Percentiles rank a stretch among this genome's conserved stretches.
Evolutionary conservation across 2,113 vertebrate species (phyloP).

Genomic region (Apus apus): DNA sequence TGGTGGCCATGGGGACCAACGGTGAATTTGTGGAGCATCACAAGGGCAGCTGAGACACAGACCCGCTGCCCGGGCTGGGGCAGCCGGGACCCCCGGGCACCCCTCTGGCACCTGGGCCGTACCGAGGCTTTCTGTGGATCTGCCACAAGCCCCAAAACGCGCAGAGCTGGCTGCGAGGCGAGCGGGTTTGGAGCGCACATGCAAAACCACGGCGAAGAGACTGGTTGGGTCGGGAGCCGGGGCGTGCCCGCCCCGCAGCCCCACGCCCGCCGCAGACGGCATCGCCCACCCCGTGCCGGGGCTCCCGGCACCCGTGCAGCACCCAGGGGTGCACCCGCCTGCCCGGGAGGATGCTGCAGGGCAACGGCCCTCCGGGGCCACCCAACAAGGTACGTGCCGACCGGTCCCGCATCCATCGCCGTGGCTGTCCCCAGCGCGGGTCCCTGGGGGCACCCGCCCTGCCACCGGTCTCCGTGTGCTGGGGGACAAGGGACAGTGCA

Average conservation of each 20-base stretch:
- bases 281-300: slow-evolving; percentile 12
- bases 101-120: accelerated
- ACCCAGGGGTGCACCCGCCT: slow-evolving; percentile 23
- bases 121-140: not conserved
- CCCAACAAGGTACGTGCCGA: slow-evolving; percentile 35
- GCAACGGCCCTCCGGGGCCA: not conserved
- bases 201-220: slow-evolving; percentile 34
- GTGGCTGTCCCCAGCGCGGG: accelerated
- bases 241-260: not conserved
- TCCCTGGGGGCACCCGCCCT: not conserved
- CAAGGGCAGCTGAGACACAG: accelerated
- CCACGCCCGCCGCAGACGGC: not conserved
- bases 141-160: not conserved
- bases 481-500: accelerated
- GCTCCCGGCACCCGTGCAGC: not conserved
- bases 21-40: not conserved
- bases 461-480: accelerated
- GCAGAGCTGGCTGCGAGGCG: not conserved
- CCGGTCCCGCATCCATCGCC: accelerated
- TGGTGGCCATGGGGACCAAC: accelerated
- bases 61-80: accelerated
- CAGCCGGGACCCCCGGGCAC: accelerated
- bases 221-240: slow-evolving; percentile 61
- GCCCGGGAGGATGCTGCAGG: slow-evolving; percentile 56
- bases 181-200: not conserved